Conservation (phyloP, 2,888 invertebrate genomes). For the Marasmarcha lunaedactyla region DNA sequence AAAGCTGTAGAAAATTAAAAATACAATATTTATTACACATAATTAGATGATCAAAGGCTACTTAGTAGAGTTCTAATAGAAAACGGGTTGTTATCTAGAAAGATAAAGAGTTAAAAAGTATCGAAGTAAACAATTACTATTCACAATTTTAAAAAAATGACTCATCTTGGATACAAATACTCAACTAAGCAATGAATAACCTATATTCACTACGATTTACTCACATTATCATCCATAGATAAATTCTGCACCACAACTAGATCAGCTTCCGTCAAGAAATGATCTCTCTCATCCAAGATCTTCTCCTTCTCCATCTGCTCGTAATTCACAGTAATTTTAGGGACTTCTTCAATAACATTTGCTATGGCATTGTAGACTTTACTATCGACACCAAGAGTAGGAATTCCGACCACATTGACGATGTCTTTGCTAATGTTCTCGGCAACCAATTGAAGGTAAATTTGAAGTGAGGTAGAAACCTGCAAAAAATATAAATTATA, state of each 20-base stretch:
- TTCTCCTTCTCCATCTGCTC: slow-evolving; percentile 12
- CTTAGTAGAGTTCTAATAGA: too few relatives aligned
- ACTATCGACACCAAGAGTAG: slow-evolving; percentile 9
- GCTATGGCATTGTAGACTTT: slow-evolving; percentile 14
- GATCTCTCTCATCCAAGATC: slow-evolving; percentile 9
- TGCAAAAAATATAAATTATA: slow-evolving; percentile 12
- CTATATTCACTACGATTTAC: too few relatives aligned
- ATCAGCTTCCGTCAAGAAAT: slow-evolving; percentile 15
- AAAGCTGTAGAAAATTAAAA: slow-evolving; percentile 20
- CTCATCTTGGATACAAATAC: too few relatives aligned
- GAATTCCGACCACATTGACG: slow-evolving; percentile 20
- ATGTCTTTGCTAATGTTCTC: slow-evolving; percentile 23
- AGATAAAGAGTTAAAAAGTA: too few relatives aligned
- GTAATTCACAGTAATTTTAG: slow-evolving; percentile 14
- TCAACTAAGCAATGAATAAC: too few relatives aligned
- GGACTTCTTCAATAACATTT: slow-evolving; percentile 12
- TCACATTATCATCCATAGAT: slow-evolving; percentile 21
- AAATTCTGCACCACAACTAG: slow-evolving; percentile 20
- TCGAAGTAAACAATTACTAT: too few relatives aligned
- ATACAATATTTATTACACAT: background rate
- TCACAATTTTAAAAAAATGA: too few relatives aligned
- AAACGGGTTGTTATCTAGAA: too few relatives aligned
- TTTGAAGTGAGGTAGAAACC: slow-evolving; percentile 17
- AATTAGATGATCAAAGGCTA: too few relatives aligned
- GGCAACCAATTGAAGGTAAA: slow-evolving; percentile 24